Conservation (phyloP, 92 coral and sea anemone genomes). For the Palythoa caribaeorum region DNA sequence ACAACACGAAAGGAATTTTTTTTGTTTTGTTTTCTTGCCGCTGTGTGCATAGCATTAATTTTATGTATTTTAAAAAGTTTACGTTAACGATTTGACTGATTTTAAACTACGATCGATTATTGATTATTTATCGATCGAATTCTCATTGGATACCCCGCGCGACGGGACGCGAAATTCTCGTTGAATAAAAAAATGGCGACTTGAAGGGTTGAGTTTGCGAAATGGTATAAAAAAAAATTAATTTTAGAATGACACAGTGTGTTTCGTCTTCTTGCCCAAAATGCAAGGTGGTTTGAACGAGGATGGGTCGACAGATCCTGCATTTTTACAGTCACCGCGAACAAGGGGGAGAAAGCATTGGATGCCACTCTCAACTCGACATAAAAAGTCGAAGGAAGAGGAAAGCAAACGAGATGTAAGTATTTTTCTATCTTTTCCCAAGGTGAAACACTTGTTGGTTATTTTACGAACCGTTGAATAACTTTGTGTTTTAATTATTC, state of each 20-base stretch:
- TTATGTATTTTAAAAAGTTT: no score
- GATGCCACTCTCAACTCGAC: constrained; percentile 44
- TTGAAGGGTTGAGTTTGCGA: constrained; percentile 5
- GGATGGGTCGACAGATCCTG: constrained; percentile 15
- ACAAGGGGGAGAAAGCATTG: constrained; percentile 18
- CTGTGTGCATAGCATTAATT: no score
- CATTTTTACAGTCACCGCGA: constrained; percentile 35
- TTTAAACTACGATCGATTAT: background rate
- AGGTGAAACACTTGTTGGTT: background rate
- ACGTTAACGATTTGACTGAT: no score
- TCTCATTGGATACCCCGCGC: constrained; percentile 39
- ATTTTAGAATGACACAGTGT: constrained; percentile 27
- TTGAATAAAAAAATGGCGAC: constrained; percentile 24
- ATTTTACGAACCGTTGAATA: background rate
- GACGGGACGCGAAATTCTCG: constrained; percentile 10
- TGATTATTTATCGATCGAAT: constrained; percentile 32
- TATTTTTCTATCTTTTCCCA: background rate
- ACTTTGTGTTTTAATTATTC: background rate
- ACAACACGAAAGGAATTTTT: no score
- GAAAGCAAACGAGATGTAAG: constrained; percentile 48
- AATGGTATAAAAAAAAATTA: constrained; percentile 12
- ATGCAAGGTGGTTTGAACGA: constrained; percentile 24
- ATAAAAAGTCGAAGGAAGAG: constrained; percentile 42
- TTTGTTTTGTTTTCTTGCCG: no score
- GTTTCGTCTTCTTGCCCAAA: background rate